A percentile compares a stretch with the other conserved stretches of the same genome.
Conservation (phyloP, 2,113 vertebrate species). For the Microtus pennsylvanicus region DNA sequence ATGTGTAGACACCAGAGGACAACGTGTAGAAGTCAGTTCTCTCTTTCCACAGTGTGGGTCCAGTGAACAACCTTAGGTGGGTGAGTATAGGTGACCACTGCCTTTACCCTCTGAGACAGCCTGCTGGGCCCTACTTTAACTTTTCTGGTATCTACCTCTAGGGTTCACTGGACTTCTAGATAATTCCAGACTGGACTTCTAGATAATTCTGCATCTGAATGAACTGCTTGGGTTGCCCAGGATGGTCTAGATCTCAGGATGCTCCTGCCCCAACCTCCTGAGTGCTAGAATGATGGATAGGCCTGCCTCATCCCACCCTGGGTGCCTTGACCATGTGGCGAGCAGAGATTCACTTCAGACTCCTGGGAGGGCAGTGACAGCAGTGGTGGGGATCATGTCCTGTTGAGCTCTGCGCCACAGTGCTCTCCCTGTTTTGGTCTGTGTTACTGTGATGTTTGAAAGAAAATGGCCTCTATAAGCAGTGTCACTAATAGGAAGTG, state of each 20-base stretch:
- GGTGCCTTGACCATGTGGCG: neutral
- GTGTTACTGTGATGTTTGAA: neutral
- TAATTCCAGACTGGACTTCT: neutral
- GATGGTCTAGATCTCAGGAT: neutral
- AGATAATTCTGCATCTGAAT: neutral
- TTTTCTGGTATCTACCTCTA: slow-evolving; percentile 7
- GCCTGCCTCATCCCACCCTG: too few species aligned
- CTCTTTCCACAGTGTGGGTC: neutral
- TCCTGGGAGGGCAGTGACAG: neutral
- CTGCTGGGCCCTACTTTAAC: neutral
- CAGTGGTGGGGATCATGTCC: neutral
- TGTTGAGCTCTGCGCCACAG: neutral
- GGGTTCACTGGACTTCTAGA: neutral
- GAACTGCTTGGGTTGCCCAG: neutral
- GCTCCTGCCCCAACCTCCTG: neutral
- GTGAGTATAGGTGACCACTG: neutral
- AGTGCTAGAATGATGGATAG: neutral
- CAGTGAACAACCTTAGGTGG: neutral
- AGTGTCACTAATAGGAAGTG: neutral
- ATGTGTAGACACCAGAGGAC: neutral
- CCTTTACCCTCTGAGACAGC: neutral
- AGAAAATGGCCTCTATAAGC: neutral
- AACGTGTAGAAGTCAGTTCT: neutral
- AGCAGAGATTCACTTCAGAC: neutral
- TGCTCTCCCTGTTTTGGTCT: neutral